phyloP scores from a whole-genome alignment of 2,888 invertebrate genomes.

The Lepas anatifera region DNA sequence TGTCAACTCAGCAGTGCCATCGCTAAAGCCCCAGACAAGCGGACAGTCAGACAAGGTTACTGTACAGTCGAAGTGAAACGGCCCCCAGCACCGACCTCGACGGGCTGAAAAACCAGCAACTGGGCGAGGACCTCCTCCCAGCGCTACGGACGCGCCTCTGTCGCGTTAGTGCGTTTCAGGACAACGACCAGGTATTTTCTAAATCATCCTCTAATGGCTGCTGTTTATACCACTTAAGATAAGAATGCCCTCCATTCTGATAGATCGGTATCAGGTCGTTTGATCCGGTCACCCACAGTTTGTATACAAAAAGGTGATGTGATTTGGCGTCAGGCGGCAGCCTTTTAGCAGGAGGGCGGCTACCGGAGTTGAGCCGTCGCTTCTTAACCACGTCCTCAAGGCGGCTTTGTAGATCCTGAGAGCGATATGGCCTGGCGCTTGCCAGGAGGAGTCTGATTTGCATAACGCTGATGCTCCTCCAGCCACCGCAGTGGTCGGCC shows the following conservation, averaged over 20 bases:
- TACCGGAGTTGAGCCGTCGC: not conserved
- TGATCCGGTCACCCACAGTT: not conserved
- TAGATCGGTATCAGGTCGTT: not conserved
- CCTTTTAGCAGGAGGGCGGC: not conserved
- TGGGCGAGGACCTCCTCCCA: too few relatives aligned
- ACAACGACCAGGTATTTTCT: not conserved
- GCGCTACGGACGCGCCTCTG: too few relatives aligned
- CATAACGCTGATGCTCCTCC: not conserved
- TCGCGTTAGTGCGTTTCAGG: not conserved
- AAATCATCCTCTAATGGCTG: slow-evolving; percentile 3
- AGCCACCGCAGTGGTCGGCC: too few relatives aligned
- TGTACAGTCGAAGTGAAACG: too few relatives aligned
- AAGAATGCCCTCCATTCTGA: not conserved
- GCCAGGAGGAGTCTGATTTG: not conserved
- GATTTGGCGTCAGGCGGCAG: not conserved
- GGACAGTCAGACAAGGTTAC: too few relatives aligned
- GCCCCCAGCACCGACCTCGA: too few relatives aligned
- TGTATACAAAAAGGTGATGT: not conserved
- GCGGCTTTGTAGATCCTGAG: not conserved
- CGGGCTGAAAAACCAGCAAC: too few relatives aligned
- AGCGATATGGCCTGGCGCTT: not conserved
- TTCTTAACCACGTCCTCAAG: not conserved
- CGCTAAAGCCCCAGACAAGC: too few relatives aligned
- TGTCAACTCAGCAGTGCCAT: slow-evolving; percentile 3
- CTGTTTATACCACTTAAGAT: slow-evolving; percentile 1